These are phyloP conservation scores for Aleadryas rufinucha DNA, from an alignment of 2,113 vertebrate species.

Conservation along the genomic window DNA sequence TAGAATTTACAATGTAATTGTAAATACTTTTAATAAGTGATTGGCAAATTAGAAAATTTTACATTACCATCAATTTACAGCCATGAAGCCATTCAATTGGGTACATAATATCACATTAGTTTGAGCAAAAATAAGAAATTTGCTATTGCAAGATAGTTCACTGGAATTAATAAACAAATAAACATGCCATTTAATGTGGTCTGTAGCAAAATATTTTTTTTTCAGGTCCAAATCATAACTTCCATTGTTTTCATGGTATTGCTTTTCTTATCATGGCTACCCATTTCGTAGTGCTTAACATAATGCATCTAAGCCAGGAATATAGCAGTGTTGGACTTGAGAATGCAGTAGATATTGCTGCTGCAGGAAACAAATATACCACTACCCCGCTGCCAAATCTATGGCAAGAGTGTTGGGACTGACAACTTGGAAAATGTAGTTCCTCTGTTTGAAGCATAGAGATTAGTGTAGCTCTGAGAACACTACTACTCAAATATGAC, in stretches of 20 bases:
- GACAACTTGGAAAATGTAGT: background rate
- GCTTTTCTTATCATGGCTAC: background rate
- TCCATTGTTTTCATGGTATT: background rate
- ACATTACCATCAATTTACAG: background rate
- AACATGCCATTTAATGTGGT: background rate
- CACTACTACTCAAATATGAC: background rate
- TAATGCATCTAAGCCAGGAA: background rate
- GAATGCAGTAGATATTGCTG: background rate
- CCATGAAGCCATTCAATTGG: background rate
- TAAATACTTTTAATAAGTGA: background rate
- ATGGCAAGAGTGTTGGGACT: background rate
- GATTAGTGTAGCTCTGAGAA: background rate
- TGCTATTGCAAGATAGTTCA: background rate
- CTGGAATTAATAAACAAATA: background rate
- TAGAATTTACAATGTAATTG: background rate
- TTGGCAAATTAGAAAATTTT: slow-evolving; percentile 20
- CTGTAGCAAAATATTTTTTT: background rate
- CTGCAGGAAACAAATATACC: background rate
- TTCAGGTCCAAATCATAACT: background rate
- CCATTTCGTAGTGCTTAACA: background rate
- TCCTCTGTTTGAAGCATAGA: background rate
- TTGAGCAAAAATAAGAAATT: background rate
- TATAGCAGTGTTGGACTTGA: background rate
- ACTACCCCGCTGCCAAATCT: rapidly evolving
- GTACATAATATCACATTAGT: background rate